These are phyloP conservation scores for Amiota mariae DNA, from an alignment of 2,888 invertebrate genomes.

Conservation along the genomic window DNA sequence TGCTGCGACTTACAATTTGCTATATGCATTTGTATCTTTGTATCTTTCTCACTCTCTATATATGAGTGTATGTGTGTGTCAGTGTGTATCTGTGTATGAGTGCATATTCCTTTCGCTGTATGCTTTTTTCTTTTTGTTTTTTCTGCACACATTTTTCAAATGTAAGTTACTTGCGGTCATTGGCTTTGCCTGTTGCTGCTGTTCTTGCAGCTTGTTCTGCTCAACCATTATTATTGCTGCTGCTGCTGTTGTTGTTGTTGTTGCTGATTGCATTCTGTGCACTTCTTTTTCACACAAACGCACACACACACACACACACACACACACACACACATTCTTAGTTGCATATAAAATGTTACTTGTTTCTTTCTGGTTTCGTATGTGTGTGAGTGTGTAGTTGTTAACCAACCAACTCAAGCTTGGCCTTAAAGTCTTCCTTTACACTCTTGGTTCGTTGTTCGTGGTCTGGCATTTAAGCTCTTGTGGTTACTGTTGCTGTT, in stretches of 20 bases:
- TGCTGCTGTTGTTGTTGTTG: conserved; percentile 22
- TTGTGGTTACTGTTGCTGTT: conserved; percentile 14
- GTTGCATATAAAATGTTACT: conserved; percentile 19
- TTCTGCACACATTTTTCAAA: conserved; percentile 72
- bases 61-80: conserved; percentile 36
- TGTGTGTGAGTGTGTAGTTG: conserved; percentile 60
- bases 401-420: conserved; percentile 24
- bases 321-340: neutral
- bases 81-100: conserved; percentile 39
- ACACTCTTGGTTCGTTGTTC: conserved; percentile 20
- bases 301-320: neutral
- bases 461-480: conserved; percentile 36
- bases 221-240: conserved; percentile 6
- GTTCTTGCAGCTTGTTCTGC: conserved; percentile 25
- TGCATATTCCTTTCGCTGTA: conserved; percentile 63
- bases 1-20: conserved; percentile 46
- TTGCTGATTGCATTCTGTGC: conserved; percentile 27
- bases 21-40: conserved; percentile 50
- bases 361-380: conserved; percentile 44
- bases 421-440: no score
- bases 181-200: conserved; percentile 61
- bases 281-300: conserved; percentile 33
- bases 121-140: conserved; percentile 37
- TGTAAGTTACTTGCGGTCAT: conserved; percentile 74
- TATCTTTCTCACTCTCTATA: conserved; percentile 30